A percentile compares a stretch with the other conserved stretches of the same genome.
Evolutionary conservation across 2,888 invertebrate genomes (phyloP).

Genomic region (Pyrgus malvae): DNA sequence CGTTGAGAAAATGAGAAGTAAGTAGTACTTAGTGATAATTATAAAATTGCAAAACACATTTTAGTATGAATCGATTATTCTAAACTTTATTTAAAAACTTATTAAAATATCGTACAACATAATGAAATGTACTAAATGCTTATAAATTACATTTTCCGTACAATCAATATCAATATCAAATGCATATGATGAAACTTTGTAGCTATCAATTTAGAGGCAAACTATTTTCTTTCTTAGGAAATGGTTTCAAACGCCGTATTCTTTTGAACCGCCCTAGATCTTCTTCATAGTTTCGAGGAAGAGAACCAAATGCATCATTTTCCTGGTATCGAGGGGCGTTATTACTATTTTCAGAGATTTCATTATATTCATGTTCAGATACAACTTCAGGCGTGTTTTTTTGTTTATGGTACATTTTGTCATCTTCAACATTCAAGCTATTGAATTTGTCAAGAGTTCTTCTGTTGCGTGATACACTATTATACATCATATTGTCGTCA

Average conservation of each 20-base stretch:
- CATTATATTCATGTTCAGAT: slow-evolving; percentile 40
- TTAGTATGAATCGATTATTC: background rate
- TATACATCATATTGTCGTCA: slow-evolving; percentile 69
- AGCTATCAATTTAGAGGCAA: background rate
- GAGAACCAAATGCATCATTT: slow-evolving; percentile 60
- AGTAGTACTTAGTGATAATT: no score
- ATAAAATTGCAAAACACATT: slow-evolving; percentile 30
- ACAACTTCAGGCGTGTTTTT: slow-evolving; percentile 32
- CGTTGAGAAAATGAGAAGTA: no score
- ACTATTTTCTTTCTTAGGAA: slow-evolving; percentile 26
- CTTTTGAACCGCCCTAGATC: slow-evolving; percentile 64
- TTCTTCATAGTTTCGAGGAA: slow-evolving; percentile 55
- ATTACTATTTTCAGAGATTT: slow-evolving; percentile 42
- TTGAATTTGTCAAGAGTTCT: slow-evolving; percentile 40
- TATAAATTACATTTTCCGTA: slow-evolving; percentile 42
- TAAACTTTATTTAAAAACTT: background rate
- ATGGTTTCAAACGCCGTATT: slow-evolving; percentile 60
- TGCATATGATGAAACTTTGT: background rate
- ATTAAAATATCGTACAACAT: background rate
- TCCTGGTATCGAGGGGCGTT: slow-evolving; percentile 55
- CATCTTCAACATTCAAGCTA: slow-evolving; percentile 6
- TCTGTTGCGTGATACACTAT: slow-evolving; percentile 48
- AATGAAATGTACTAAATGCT: slow-evolving; percentile 18
- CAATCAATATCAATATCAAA: no score
- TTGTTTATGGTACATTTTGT: slow-evolving; percentile 28